These are phyloP conservation scores for Hydractinia symbiolongicarpus DNA, from an alignment of 30 jellyfish, hydroid and myxozoan genomes.

Conservation along the genomic window DNA sequence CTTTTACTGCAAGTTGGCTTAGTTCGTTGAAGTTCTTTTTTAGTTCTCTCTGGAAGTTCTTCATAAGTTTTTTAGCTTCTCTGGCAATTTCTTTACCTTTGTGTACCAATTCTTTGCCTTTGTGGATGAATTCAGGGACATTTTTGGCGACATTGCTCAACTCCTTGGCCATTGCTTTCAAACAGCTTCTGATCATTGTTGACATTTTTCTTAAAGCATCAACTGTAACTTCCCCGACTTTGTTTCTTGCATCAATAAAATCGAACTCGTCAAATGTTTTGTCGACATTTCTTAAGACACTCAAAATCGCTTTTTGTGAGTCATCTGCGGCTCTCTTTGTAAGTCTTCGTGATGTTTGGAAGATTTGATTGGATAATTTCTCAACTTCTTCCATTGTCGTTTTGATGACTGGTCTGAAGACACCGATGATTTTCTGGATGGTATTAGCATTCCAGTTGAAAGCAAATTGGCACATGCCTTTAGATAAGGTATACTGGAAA, in stretches of 20 bases:
- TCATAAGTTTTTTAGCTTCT: not conserved
- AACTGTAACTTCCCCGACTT: conserved; percentile 41
- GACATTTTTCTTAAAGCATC: conserved; percentile 38
- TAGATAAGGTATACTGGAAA: conserved; percentile 54
- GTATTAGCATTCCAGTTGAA: conserved; percentile 82
- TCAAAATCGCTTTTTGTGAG: conserved; percentile 20
- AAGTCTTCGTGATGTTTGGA: not conserved
- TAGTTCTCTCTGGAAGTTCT: not conserved
- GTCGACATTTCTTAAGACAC: conserved; percentile 37
- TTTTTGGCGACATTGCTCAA: not conserved
- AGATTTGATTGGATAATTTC: not conserved
- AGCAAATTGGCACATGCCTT: conserved; percentile 51
- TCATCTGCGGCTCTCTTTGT: not conserved
- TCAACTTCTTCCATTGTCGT: conserved; percentile 24
- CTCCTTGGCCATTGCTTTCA: not conserved
- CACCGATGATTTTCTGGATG: conserved; percentile 17
- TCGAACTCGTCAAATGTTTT: conserved; percentile 50
- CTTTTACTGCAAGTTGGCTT: conserved; percentile 33
- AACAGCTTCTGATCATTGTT: conserved; percentile 11
- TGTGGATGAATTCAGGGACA: conserved; percentile 16
- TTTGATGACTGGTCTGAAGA: not conserved
- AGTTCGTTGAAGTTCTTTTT: conserved; percentile 21
- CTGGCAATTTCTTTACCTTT: not conserved
- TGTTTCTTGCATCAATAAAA: conserved; percentile 49
- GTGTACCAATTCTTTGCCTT: not conserved